A percentile compares a stretch with the other conserved stretches of the same genome.
These are phyloP conservation scores for Drosophila triauraria DNA, from an alignment of 1,140 invertebrate species.

Conservation along the genomic window DNA sequence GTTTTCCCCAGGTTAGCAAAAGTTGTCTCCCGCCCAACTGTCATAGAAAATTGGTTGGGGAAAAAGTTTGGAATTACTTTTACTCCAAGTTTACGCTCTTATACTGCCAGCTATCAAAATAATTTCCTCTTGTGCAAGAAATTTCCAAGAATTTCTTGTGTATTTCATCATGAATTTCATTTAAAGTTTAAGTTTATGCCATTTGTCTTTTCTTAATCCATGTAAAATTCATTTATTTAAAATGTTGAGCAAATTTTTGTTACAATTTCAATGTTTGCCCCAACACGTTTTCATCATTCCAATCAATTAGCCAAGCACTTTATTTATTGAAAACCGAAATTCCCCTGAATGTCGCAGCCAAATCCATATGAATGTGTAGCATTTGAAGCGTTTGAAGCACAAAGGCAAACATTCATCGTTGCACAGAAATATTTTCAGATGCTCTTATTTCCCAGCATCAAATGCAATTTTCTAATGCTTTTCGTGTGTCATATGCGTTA, in stretches of 20 bases:
- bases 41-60: slow-evolving; percentile 39
- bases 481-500: slow-evolving; percentile 12
- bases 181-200: background rate
- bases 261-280: background rate
- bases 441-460: slow-evolving; percentile 27
- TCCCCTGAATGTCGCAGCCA: slow-evolving; percentile 24
- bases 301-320: slow-evolving; percentile 34
- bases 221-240: background rate
- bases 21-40: slow-evolving; percentile 14
- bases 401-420: slow-evolving; percentile 27
- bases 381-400: slow-evolving; percentile 33
- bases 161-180: background rate
- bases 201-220: background rate
- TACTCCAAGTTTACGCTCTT: slow-evolving; percentile 12
- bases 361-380: slow-evolving; percentile 63
- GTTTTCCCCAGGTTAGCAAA: slow-evolving; percentile 29
- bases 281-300: slow-evolving; percentile 6
- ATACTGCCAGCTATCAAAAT: slow-evolving; percentile 17
- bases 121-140: slow-evolving; percentile 13
- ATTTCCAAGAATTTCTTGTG: background rate
- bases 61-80: slow-evolving; percentile 38
- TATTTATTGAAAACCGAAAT: slow-evolving; percentile 34
- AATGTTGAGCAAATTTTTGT: background rate
- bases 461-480: slow-evolving; percentile 65
- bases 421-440: slow-evolving; percentile 10